These are phyloP conservation scores for Pogonomyrmex barbatus DNA, from an alignment of 1,140 invertebrate genomes.

Conservation along the genomic window DNA sequence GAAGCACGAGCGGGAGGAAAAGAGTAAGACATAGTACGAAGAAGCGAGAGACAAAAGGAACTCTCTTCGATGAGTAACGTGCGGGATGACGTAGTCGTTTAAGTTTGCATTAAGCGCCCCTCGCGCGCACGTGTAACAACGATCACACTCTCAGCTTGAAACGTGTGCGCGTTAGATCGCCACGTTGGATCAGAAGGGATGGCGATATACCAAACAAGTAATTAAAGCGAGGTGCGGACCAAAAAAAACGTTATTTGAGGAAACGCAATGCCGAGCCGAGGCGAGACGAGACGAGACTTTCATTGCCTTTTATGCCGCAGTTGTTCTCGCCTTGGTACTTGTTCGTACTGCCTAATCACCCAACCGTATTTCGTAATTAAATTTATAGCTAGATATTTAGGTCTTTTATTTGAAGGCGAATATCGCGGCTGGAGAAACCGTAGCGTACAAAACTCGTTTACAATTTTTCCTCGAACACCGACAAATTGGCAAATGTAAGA, in stretches of 20 bases:
- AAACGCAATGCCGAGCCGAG: background rate
- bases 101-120: conserved; percentile 49
- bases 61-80: conserved; percentile 58
- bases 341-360: conserved; percentile 20
- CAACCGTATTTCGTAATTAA: conserved; percentile 28
- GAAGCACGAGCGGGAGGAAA: conserved; percentile 21
- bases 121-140: conserved; percentile 36
- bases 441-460: background rate
- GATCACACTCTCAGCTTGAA: conserved; percentile 25
- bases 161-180: conserved; percentile 14
- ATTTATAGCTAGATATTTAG: conserved; percentile 1
- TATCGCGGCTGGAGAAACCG: background rate
- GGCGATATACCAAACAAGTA: conserved; percentile 10
- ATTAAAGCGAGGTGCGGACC: conserved; percentile 38
- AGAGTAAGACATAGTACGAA: conserved; percentile 26
- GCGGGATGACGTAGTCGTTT: conserved; percentile 49
- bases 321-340: conserved; percentile 37
- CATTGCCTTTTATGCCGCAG: conserved; percentile 51
- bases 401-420: background rate
- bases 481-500: background rate
- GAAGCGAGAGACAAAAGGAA: conserved; percentile 47
- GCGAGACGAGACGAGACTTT: conserved; percentile 41
- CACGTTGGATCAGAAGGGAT: background rate
- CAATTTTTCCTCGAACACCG: background rate
- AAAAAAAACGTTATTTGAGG: conserved; percentile 50